Evolutionary conservation across 2,113 vertebrate genomes (phyloP).

Genomic region (Semnornis frantzii): DNA sequence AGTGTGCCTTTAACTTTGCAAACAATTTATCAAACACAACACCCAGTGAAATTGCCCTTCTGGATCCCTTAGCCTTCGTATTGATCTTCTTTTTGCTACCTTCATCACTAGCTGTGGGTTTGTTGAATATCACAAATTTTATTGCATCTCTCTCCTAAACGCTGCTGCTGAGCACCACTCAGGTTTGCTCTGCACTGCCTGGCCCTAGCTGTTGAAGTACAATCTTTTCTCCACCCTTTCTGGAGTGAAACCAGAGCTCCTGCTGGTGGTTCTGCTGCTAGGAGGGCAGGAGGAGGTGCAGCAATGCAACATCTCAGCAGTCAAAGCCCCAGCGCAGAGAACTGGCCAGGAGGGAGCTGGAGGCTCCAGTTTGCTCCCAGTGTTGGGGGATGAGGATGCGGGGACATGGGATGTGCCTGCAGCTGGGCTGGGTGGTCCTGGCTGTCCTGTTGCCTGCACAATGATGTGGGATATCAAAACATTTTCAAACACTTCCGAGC

Average conservation of each 20-base stretch:
- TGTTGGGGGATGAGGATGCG: background rate
- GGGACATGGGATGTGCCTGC: fast-evolving
- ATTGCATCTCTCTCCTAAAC: background rate
- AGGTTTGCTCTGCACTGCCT: background rate
- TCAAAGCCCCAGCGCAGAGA: background rate
- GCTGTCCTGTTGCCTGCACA: background rate
- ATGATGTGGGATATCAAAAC: background rate
- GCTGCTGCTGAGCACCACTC: background rate
- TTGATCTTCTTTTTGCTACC: constrained; percentile 18
- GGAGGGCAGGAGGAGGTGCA: background rate
- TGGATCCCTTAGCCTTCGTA: constrained; percentile 30
- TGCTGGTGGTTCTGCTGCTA: background rate
- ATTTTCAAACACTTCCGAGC: background rate
- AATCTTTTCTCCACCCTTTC: background rate
- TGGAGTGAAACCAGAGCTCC: background rate
- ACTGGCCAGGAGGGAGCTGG: background rate
- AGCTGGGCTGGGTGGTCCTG: background rate
- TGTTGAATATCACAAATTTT: background rate
- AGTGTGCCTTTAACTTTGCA: constrained; percentile 5
- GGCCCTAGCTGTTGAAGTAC: background rate
- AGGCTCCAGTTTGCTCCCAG: background rate
- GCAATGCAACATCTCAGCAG: background rate
- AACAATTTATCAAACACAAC: constrained; percentile 59
- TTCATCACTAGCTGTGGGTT: background rate
- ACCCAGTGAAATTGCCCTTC: constrained; percentile 47